phyloP scores from a whole-genome alignment of 2,888 invertebrate species.

The Dryococelus australis region DNA sequence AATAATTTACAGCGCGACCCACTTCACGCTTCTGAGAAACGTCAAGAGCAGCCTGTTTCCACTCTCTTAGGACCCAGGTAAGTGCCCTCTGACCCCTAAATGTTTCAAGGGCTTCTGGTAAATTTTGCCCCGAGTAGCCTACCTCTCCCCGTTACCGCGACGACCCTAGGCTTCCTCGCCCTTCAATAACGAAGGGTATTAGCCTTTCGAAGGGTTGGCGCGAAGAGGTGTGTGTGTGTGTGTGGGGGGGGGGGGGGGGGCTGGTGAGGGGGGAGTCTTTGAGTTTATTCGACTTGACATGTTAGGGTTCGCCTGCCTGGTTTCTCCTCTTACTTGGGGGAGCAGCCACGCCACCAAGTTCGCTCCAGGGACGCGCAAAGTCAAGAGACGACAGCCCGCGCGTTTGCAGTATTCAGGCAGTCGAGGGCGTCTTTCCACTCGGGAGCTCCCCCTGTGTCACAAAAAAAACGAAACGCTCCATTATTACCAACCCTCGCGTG shows the following conservation, averaged over 20 bases:
- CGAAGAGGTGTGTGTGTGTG: no score
- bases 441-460: no score
- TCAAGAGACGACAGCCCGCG: no score
- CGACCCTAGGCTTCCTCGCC: neutral
- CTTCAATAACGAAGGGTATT: neutral
- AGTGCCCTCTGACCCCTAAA: neutral
- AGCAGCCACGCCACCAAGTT: no score
- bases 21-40: conserved; percentile 3
- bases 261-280: neutral
- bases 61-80: neutral
- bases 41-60: neutral
- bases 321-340: neutral
- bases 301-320: neutral
- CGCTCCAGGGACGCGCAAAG: no score
- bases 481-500: no score
- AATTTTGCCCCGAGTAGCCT: neutral
- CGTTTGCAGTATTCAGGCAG: no score
- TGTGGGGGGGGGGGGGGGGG: neutral
- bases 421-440: no score
- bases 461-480: no score
- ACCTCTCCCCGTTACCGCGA: neutral
- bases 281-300: neutral
- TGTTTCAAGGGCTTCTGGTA: neutral
- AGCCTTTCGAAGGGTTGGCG: neutral
- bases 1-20: conserved; percentile 6